phyloP scores from a whole-genome alignment of 2,797 vertebrate genomes.

The Salmo trutta region DNA sequence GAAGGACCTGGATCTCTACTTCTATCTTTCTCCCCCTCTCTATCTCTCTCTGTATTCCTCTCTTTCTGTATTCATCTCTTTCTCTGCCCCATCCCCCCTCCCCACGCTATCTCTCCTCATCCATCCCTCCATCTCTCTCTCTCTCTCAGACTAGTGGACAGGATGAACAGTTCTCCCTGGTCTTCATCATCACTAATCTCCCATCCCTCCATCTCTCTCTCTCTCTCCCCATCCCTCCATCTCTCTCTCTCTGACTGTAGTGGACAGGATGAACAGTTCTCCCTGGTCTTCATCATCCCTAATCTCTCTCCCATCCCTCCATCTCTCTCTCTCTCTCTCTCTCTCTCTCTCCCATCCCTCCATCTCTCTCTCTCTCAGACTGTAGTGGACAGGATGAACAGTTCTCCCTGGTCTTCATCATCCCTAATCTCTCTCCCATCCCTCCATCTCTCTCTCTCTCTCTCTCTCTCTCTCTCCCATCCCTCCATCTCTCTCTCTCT shows the following conservation, averaged over 20 bases:
- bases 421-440: constrained; percentile 3
- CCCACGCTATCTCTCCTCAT: too few species aligned
- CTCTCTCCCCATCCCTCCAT: constrained; percentile 34
- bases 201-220: not conserved
- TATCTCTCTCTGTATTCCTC: not conserved
- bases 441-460: too few species aligned
- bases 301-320: constrained; percentile 21
- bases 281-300: too few species aligned
- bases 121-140: too few species aligned
- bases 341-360: not conserved
- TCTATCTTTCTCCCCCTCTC: not conserved
- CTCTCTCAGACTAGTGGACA: constrained; percentile 68
- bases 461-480: not conserved
- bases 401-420: too few species aligned
- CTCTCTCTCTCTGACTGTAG: not conserved
- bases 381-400: too few species aligned
- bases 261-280: too few species aligned
- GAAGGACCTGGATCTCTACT: not conserved
- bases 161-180: constrained; percentile 81
- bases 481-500: not conserved
- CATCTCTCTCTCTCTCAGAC: not conserved
- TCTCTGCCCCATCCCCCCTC: too few species aligned
- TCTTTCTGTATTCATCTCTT: too few species aligned
- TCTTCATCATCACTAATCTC: constrained; percentile 80
- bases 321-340: too few species aligned